These are phyloP conservation scores for Ctenicera cuprea DNA, from an alignment of 2,888 invertebrate genomes.

Conservation along the genomic window DNA sequence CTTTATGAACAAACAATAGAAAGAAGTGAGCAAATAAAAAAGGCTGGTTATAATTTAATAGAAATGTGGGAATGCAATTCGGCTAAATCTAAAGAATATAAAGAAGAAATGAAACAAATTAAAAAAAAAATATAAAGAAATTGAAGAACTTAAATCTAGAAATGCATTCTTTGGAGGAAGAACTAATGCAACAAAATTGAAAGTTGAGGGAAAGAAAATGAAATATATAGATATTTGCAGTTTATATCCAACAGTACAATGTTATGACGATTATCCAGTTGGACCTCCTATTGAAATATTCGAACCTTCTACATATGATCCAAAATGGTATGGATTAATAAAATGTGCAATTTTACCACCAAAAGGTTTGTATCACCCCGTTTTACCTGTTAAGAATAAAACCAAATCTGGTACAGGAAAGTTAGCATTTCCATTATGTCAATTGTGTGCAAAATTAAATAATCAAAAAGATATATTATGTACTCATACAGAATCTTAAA, in stretches of 20 bases:
- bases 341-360: constrained; percentile 57
- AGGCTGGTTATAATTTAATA: constrained; percentile 20
- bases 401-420: constrained; percentile 36
- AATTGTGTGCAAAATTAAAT: constrained; percentile 47
- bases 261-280: constrained; percentile 43
- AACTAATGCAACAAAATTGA: constrained; percentile 56
- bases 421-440: constrained; percentile 42
- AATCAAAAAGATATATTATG: constrained; percentile 46
- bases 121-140: constrained; percentile 32
- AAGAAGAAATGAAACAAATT: constrained; percentile 39
- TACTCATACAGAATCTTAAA: constrained; percentile 19
- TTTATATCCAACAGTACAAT: constrained; percentile 57
- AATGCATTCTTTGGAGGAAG: constrained; percentile 57
- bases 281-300: too few species aligned
- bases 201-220: constrained; percentile 52
- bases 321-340: constrained; percentile 57
- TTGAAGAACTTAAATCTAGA: constrained; percentile 50
- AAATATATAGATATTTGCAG: constrained; percentile 57
- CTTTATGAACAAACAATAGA: constrained; percentile 47
- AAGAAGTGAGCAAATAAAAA: constrained; percentile 36
- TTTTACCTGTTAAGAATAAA: constrained; percentile 51
- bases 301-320: constrained; percentile 52
- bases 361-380: constrained; percentile 53
- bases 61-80: constrained; percentile 4
- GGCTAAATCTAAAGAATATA: constrained; percentile 41